Base-by-base conservation (phyloP, 2,888 invertebrate genomes). In the Habrosyne pyritoides region DNA sequence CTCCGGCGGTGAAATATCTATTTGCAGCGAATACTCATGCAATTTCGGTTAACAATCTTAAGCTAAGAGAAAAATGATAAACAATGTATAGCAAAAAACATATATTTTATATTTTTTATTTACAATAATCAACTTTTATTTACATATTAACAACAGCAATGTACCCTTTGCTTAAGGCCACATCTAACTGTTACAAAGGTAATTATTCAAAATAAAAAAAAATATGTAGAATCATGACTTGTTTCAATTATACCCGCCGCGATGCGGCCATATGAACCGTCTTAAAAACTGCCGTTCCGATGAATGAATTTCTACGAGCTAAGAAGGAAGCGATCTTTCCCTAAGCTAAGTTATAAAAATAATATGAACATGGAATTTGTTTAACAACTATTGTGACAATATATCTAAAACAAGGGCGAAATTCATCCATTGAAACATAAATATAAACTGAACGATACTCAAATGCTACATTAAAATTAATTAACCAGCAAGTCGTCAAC, bases 71-170 rank as follows among this genome's bases (percentile, higher is more conserved):
- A 36, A 67, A 84, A 81, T 75, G 77, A 83, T 64, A 80, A 63
- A 67, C 69, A 64, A 64, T 55, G 62, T 84, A 87, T 90, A 91
- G 86, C 89, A 91, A 91, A 91, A 91, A 92, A 92, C 91, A 91
- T 90, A 91, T 91, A 89, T 87, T 89, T 88, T 86, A 87, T 89
- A 89, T 76, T 88, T 88, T 89, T 84, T 91, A 90, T 91, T 89
- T 92, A 91, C 91, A 91, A 92, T 90, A 89, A 82, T 89, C 84
- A 91, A 92, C 91, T 89, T 91, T 91, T 91, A 91, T 92, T 91
- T 92, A 91, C 91, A 91, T 91, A 90, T 91, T 85, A 91, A 92
- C 91, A 92, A 88, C 90, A 91, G 91, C 77, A 80, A 83, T 86
- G 87, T 82, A 81, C 79, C 78, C 75, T 74, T 73, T 63, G 66